Conservation (phyloP, 2,888 invertebrate genomes). For the Herminia tarsipennalis region DNA sequence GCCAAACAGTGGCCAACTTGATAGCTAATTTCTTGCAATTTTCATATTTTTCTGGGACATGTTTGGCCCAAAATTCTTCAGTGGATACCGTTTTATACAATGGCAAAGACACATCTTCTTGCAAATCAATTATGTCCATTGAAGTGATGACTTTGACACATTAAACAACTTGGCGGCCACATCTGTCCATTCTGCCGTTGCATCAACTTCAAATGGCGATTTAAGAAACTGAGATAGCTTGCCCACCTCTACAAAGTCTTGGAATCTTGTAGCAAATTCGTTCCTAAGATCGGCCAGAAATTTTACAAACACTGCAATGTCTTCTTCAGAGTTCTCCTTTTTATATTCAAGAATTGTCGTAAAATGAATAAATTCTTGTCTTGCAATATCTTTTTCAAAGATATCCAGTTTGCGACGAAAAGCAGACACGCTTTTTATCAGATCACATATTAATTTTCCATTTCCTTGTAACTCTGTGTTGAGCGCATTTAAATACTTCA, state of each 20-base stretch:
- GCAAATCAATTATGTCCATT: slow-evolving; percentile 22
- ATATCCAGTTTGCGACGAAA: slow-evolving; percentile 29
- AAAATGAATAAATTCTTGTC: slow-evolving; percentile 27
- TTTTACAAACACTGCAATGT: slow-evolving; percentile 39
- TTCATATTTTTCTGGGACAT: slow-evolving; percentile 14
- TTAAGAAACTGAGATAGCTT: slow-evolving; percentile 31
- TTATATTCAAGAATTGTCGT: slow-evolving; percentile 28
- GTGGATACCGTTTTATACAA: slow-evolving; percentile 17
- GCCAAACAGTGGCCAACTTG: slow-evolving; percentile 18
- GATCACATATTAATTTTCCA: slow-evolving; percentile 23
- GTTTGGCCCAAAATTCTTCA: slow-evolving; percentile 17
- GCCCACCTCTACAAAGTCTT: slow-evolving; percentile 40
- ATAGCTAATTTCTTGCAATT: slow-evolving; percentile 19
- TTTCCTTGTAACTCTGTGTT: neutral
- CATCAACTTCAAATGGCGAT: slow-evolving; percentile 39
- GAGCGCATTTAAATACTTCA: neutral
- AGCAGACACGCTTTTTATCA: slow-evolving; percentile 30
- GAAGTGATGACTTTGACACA: slow-evolving; percentile 8
- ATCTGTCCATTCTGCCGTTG: slow-evolving; percentile 38
- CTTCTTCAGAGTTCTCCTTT: slow-evolving; percentile 44
- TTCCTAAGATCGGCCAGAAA: slow-evolving; percentile 29
- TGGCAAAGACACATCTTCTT: slow-evolving; percentile 21
- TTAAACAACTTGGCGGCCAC: slow-evolving; percentile 44
- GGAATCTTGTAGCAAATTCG: slow-evolving; percentile 29
- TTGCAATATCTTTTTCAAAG: slow-evolving; percentile 34